Conservation (phyloP, 2,888 invertebrate genomes). For the Meloe dianella region DNA sequence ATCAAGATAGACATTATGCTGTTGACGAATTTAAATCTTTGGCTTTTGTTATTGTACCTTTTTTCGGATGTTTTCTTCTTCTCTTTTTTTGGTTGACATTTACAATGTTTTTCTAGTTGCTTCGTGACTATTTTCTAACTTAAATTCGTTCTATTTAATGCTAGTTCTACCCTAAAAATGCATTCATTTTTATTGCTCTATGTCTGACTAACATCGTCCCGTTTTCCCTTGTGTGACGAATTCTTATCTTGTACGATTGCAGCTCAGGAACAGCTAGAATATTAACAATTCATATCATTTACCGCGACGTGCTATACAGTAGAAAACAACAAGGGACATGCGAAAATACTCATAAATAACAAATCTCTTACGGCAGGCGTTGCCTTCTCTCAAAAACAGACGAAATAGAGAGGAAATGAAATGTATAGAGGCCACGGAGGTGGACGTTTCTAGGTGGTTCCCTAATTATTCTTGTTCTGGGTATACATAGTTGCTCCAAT, state of each 20-base stretch:
- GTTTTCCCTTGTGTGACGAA: slow-evolving; percentile 43
- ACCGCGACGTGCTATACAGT: slow-evolving; percentile 45
- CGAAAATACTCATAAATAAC: slow-evolving; percentile 45
- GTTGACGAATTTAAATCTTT: slow-evolving; percentile 53
- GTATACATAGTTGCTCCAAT: slow-evolving; percentile 44
- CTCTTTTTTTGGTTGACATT: slow-evolving; percentile 30
- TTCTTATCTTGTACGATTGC: slow-evolving; percentile 44
- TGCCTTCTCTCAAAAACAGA: neutral
- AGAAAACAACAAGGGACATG: slow-evolving; percentile 42
- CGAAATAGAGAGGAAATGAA: neutral
- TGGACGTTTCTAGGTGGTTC: slow-evolving; percentile 31
- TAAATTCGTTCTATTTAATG: slow-evolving; percentile 6
- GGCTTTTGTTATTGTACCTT: slow-evolving; percentile 36
- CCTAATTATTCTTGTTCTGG: slow-evolving; percentile 31
- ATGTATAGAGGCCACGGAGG: slow-evolving; percentile 23
- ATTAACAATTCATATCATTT: slow-evolving; percentile 52
- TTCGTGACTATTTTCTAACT: neutral
- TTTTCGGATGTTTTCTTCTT: slow-evolving; percentile 19
- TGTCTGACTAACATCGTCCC: slow-evolving; percentile 34
- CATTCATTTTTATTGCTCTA: slow-evolving; percentile 33
- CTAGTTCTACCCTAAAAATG: slow-evolving; percentile 10
- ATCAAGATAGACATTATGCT: slow-evolving; percentile 56
- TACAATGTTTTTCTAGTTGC: neutral
- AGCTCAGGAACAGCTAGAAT: slow-evolving; percentile 38
- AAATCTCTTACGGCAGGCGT: slow-evolving; percentile 19